These are phyloP conservation scores for Prietella phreatophila DNA, from an alignment of 2,113 vertebrate genomes.

Conservation along the genomic window DNA sequence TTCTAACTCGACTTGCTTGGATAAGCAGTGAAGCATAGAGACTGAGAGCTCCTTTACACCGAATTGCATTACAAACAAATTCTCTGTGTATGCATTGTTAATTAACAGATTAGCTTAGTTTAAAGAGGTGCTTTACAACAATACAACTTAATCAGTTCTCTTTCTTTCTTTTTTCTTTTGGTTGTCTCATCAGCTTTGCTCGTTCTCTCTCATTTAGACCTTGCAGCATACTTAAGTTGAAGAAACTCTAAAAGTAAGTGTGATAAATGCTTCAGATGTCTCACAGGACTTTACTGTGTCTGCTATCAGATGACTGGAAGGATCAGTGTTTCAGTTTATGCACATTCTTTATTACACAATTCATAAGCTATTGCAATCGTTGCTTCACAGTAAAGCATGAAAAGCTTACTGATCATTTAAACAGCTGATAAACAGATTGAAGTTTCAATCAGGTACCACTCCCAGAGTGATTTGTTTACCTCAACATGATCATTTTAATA, in stretches of 20 bases:
- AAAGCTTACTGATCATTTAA: not conserved
- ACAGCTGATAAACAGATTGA: not conserved
- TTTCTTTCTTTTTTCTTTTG: conserved; percentile 49
- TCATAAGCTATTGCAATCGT: not conserved
- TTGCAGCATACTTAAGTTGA: conserved; percentile 96
- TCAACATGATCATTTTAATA: not conserved
- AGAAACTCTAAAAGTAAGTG: conserved; percentile 92
- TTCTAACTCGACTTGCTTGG: conserved; percentile 59
- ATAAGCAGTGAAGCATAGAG: conserved; percentile 48
- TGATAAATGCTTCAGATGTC: conserved; percentile 93
- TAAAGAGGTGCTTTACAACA: conserved; percentile 44
- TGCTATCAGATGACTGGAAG: conserved; percentile 61
- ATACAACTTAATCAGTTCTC: conserved; percentile 28
- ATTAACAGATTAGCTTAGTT: conserved; percentile 58
- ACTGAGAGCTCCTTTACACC: conserved; percentile 56
- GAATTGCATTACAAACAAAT: conserved; percentile 62
- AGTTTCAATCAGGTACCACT: not conserved
- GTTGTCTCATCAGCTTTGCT: conserved; percentile 11
- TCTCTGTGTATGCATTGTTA: conserved; percentile 61
- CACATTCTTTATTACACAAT: not conserved
- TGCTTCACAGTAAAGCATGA: not conserved
- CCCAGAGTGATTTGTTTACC: not conserved
- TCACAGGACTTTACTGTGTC: conserved; percentile 92
- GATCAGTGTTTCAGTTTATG: not conserved
- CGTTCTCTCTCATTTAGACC: conserved; percentile 68